A percentile compares a stretch with the other conserved stretches of the same genome.
Conservation (phyloP, 1,140 invertebrate genomes). For the Caenorhabditis tropicalis region DNA sequence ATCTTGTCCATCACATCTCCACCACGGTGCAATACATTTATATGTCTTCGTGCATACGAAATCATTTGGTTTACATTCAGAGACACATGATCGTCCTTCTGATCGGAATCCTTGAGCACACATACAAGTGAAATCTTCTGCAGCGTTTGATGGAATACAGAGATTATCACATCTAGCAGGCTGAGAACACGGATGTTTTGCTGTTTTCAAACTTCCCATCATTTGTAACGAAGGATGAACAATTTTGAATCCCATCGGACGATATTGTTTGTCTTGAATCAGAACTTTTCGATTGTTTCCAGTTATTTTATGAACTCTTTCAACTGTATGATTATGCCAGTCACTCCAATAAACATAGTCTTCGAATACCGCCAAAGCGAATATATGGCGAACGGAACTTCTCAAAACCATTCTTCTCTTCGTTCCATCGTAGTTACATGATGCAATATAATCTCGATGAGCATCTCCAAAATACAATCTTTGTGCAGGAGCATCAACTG, state of each 20-base stretch:
- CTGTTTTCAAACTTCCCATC: conserved; percentile 14
- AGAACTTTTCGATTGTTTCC: conserved; percentile 34
- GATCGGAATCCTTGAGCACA: conserved; percentile 48
- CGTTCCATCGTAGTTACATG: conserved; percentile 59
- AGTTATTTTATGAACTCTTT: conserved; percentile 52
- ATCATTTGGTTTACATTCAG: conserved; percentile 53
- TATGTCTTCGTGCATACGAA: conserved; percentile 53
- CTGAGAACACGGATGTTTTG: conserved; percentile 45
- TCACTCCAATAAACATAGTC: conserved; percentile 61
- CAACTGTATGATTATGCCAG: conserved; percentile 57
- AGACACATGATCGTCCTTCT: conserved; percentile 39
- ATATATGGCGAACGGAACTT: conserved; percentile 52
- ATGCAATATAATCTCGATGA: conserved; percentile 77
- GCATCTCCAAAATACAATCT: conserved; percentile 63
- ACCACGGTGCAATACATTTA: conserved; percentile 51
- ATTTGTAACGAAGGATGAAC: conserved; percentile 44
- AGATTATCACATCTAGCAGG: conserved; percentile 49
- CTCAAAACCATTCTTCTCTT: conserved; percentile 52
- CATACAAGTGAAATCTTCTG: conserved; percentile 26
- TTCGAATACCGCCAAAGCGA: conserved; percentile 59
- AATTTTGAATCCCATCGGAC: conserved; percentile 55
- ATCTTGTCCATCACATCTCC: conserved; percentile 55
- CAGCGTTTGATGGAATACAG: conserved; percentile 20
- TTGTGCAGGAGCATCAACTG: conserved; percentile 74
- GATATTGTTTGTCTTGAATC: conserved; percentile 43